Percentiles rank a stretch among this genome's conserved stretches.
Evolutionary conservation across 2,113 vertebrate genomes (phyloP).

Genomic region (Carassius carassius): DNA sequence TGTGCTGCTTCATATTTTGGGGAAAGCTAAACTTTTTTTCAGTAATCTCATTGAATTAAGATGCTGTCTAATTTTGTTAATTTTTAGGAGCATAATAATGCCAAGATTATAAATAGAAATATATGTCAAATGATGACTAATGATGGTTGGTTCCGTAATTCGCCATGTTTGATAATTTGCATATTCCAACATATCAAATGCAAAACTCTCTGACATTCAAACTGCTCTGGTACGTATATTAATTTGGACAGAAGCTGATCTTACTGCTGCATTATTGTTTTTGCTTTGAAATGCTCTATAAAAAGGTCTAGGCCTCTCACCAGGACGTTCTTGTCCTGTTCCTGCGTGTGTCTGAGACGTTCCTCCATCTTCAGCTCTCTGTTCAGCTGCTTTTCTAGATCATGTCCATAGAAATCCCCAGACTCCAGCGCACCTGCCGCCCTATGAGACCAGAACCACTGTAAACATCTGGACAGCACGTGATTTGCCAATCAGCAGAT

Average conservation of each 20-base stretch:
- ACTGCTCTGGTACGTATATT: no score
- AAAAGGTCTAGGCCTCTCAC: slow-evolving; percentile 65
- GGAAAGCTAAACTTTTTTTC: background rate
- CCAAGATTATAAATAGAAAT: background rate
- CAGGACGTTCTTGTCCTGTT: slow-evolving; percentile 88
- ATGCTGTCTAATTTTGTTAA: background rate
- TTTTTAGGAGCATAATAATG: background rate
- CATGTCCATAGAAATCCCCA: slow-evolving; percentile 85
- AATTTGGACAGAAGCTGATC: background rate
- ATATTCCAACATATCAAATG: background rate
- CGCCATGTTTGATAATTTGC: background rate
- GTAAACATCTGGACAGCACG: background rate
- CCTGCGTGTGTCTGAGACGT: slow-evolving; percentile 86
- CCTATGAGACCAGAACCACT: slow-evolving; percentile 3
- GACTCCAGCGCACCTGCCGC: slow-evolving; percentile 76
- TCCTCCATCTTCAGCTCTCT: slow-evolving; percentile 89
- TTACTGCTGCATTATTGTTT: background rate
- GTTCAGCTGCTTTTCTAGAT: slow-evolving; percentile 89
- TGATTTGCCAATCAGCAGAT: background rate
- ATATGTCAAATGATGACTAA: background rate
- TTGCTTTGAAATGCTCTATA: background rate
- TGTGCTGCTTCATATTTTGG: no score
- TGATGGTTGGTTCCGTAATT: background rate
- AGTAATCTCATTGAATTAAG: background rate
- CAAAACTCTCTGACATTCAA: background rate